Evolutionary conservation across 64 coral and sea anemone species (phyloP), one percentile per base, ranked within the genome.

Genomic region (Porites australiensis): DNA sequence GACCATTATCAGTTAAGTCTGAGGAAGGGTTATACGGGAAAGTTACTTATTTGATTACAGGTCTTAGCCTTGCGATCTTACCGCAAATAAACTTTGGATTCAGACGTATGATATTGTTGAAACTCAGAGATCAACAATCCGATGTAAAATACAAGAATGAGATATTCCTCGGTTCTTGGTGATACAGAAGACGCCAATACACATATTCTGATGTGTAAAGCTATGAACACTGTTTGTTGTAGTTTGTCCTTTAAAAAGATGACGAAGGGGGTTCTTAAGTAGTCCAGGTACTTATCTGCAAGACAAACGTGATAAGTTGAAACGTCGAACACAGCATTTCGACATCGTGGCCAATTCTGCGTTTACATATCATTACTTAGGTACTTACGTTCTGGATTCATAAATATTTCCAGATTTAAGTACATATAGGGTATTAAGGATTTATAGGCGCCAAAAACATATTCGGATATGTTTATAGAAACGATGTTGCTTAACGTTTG

Each of bases 171-270:
- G 5, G 66, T 73, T 53, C 69, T 88, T 43, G 70, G 69, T 20
- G 13, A 14, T 49, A 88, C 86, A 20, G 69, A 74, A 4, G 86
- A 88, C 4, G 5, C 13, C 3, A 64, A 43, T 12, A 88, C 52
- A 9, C 86, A 88, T 16, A 88, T 63, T 50, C 69, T 77, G 16
- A 88, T 45, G 47, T 88, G 86, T 23, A 88, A 50, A 16, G 6
- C 51, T 16, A 88, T 75, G n/a, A 75, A 75, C 6, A 77, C 86
- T 12, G 75, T 14, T 72, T 88, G 86, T 27, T 70, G 27, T 13
- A 88, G 22, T 58, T 60, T 58, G 70, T 88, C 86, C 50, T 88
- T 88, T 23, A 77, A 44, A 88, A 75, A 88, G 44, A 73, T 60
- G 6, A 88, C 70, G 69, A 75, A 73, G 3, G 86, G 86, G 4